Conservation (phyloP, 2,113 vertebrate genomes). For the Aphyosemion australe region DNA sequence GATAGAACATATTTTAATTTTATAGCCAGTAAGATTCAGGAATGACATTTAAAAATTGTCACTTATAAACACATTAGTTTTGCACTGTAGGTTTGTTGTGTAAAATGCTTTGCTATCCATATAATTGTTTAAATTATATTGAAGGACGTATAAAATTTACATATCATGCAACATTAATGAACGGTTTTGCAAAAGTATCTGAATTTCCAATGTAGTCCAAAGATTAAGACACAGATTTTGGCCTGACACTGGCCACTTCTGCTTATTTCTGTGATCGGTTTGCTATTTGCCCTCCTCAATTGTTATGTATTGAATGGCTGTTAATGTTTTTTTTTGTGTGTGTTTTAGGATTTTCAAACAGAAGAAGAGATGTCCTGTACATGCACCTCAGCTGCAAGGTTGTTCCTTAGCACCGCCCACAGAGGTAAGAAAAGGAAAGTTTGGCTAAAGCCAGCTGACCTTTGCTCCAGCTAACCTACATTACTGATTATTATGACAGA, state of each 20-base stretch:
- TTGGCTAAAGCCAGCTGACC: slow-evolving; percentile 22
- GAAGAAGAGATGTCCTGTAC: slow-evolving; percentile 76
- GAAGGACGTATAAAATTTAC: too few species aligned
- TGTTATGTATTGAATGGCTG: background rate
- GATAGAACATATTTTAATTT: background rate
- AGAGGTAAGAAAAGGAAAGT: slow-evolving; percentile 66
- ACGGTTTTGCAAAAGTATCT: too few species aligned
- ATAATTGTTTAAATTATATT: too few species aligned
- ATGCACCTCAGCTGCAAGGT: slow-evolving; percentile 74
- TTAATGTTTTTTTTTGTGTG: slow-evolving; percentile 2
- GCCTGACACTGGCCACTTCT: slow-evolving; percentile 11
- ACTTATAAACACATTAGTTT: background rate
- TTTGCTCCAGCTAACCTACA: slow-evolving; percentile 31
- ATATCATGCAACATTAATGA: too few species aligned
- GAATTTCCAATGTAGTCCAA: too few species aligned
- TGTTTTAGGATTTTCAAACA: slow-evolving; percentile 38
- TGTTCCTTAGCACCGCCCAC: slow-evolving; percentile 73
- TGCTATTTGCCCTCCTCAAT: background rate
- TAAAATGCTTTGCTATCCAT: too few species aligned
- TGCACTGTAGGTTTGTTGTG: background rate
- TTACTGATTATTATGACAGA: slow-evolving; percentile 39
- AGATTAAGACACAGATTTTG: background rate
- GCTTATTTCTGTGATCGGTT: slow-evolving; percentile 1
- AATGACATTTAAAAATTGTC: too few species aligned
- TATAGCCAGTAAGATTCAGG: too few species aligned